Percentiles rank a stretch among this genome's conserved stretches.
Conservation (phyloP, 2,113 vertebrate species). For the Podocnemis expansa region DNA sequence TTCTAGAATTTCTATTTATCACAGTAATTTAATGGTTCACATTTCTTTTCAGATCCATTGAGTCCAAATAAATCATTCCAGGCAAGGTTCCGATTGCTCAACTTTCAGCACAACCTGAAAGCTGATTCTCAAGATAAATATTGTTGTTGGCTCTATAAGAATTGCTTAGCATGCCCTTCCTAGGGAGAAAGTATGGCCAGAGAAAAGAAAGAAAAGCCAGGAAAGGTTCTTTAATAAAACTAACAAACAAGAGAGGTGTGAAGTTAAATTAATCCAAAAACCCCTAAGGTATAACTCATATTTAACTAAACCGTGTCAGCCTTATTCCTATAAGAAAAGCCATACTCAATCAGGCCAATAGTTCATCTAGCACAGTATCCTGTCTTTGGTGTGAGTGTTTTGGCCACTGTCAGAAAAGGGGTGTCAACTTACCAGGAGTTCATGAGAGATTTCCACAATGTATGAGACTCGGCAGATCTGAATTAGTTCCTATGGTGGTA, state of each 20-base stretch:
- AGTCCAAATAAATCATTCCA: background rate
- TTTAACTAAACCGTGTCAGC: background rate
- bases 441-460: background rate
- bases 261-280: background rate
- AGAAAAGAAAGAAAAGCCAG: constrained; percentile 19
- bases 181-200: constrained; percentile 19
- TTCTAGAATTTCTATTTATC: background rate
- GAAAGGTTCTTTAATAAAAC: background rate
- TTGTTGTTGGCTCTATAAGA: constrained; percentile 50
- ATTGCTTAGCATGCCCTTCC: constrained; percentile 45
- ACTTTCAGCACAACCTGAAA: constrained; percentile 67
- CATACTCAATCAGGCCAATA: no score
- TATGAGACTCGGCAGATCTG: rapidly evolving
- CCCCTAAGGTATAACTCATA: background rate
- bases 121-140: constrained; percentile 64
- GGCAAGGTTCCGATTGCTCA: constrained; percentile 55
- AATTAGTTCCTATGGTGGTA: background rate
- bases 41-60: background rate
- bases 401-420: no score
- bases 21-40: background rate
- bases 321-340: background rate
- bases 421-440: background rate
- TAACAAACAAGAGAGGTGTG: constrained; percentile 1
- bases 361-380: no score
- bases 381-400: no score